Evolutionary conservation across 2,888 invertebrate species (phyloP).

Genomic region (Lepidocyrtinus sp.): DNA sequence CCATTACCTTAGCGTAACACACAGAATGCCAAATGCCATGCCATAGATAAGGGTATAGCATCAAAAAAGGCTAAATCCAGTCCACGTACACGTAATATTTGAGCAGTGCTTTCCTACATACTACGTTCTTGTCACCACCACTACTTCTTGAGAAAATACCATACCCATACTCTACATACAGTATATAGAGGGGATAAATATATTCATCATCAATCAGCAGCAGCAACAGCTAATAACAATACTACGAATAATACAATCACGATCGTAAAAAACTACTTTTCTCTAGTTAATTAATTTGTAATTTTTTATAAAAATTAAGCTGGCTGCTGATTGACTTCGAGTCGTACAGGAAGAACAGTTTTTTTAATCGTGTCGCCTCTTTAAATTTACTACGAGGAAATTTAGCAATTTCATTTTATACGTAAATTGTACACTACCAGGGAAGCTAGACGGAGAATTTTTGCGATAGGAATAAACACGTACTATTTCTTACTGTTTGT

Average conservation of each 20-base stretch:
- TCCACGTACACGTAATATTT: not conserved
- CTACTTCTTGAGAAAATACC: not conserved
- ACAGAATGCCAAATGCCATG: too few relatives aligned
- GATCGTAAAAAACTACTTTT: constrained; percentile 12
- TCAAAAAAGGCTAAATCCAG: too few relatives aligned
- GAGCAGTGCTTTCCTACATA: constrained; percentile 34
- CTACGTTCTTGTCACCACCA: constrained; percentile 41
- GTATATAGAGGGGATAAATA: constrained; percentile 26
- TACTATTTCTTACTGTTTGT: constrained; percentile 11
- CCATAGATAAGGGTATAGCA: too few relatives aligned
- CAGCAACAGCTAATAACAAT: constrained; percentile 39
- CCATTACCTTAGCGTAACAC: too few relatives aligned
- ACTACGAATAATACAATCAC: constrained; percentile 21
- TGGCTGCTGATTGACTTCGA: constrained; percentile 9
- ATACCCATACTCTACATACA: not conserved
- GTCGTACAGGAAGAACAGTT: not conserved
- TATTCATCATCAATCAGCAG: constrained; percentile 53
- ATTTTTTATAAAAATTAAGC: constrained; percentile 1
- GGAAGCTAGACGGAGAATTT: constrained; percentile 6
- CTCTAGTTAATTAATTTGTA: constrained; percentile 12
- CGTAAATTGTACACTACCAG: constrained; percentile 4
- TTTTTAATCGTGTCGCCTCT: not conserved
- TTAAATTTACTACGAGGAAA: not conserved
- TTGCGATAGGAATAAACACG: not conserved
- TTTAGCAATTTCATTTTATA: constrained; percentile 12